Conservation (phyloP, 2,113 vertebrate genomes). For the Abramis brama region DNA sequence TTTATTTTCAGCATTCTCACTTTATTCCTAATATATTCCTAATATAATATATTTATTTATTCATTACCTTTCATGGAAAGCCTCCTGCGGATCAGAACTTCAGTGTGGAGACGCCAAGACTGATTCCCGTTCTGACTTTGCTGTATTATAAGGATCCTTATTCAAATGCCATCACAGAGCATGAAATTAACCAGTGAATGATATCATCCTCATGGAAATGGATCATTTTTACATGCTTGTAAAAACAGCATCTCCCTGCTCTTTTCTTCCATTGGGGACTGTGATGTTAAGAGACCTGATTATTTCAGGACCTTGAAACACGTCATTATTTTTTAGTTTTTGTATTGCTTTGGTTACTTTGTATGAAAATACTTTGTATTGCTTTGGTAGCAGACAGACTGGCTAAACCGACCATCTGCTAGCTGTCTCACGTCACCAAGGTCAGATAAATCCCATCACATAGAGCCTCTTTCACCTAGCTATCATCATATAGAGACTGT, state of each 20-base stretch:
- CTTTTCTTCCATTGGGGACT: background rate
- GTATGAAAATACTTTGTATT: too few species aligned
- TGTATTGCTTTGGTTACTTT: too few species aligned
- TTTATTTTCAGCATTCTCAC: background rate
- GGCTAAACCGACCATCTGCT: too few species aligned
- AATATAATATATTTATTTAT: background rate
- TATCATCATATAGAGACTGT: too few species aligned
- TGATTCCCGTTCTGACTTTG: background rate
- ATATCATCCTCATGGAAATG: background rate
- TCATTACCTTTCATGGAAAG: background rate
- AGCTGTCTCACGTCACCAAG: too few species aligned
- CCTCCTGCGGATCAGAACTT: background rate
- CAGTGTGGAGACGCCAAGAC: background rate
- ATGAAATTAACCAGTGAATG: background rate
- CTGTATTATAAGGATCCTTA: background rate
- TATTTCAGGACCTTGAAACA: too few species aligned
- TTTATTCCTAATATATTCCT: background rate
- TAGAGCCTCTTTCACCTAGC: too few species aligned
- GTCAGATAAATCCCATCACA: too few species aligned
- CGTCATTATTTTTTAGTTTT: too few species aligned
- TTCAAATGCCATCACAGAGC: background rate
- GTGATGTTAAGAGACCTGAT: too few species aligned
- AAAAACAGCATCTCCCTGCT: background rate
- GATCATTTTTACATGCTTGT: background rate
- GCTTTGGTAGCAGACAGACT: too few species aligned